Base-by-base conservation (phyloP, 2,888 invertebrate species). In the Eulithis testata region DNA sequence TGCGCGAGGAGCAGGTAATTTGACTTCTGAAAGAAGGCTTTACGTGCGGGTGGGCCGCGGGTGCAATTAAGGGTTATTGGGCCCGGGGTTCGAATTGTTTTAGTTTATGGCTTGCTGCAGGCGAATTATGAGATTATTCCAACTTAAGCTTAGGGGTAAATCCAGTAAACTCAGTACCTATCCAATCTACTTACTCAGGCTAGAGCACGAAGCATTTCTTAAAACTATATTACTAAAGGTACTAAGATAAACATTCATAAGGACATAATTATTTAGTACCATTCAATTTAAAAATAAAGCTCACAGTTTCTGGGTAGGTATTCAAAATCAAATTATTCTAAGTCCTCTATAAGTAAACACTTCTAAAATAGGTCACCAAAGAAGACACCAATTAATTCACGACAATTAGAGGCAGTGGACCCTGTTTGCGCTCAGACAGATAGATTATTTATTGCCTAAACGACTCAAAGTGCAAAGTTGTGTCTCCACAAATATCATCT, bases 31-130 rank as follows among this genome's bases (percentile, higher is more conserved):
- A 63, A 60, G 63, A 49, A 60, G 63, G 63, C 27, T 54, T 50
- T 43, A 27, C 54, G 54, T 56, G 63, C 44, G 56, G 60, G 60
- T 53, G 66, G 66, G 49, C 55, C 43, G 31, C 31, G 61, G 67
- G 63, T 70, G 70, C 70, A 73, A 73, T 73, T 73, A 73, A 66
- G 64, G 60, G 67, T 68, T 68, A 69, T 73, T 68, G 63, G 69
- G 63, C 64, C 57, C 37, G 60, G 60, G 61, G 70, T 65, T 58
- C 63, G 54, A 62, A 64, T 57, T 63, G 60, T 68, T 68, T 63
- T 58, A 61, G 63, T 67, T 67, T 67, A 67, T 63, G 5, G 63
- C 63, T 54, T 49, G 52, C 60, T 64, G 64, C 60, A 56, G 51
- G 55, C 59, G 54, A 53, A 49, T 60, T 64, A 51, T 64, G 51